Evolutionary conservation across 2,888 invertebrate species (phyloP).

Genomic region (Liposcelis brunnea): DNA sequence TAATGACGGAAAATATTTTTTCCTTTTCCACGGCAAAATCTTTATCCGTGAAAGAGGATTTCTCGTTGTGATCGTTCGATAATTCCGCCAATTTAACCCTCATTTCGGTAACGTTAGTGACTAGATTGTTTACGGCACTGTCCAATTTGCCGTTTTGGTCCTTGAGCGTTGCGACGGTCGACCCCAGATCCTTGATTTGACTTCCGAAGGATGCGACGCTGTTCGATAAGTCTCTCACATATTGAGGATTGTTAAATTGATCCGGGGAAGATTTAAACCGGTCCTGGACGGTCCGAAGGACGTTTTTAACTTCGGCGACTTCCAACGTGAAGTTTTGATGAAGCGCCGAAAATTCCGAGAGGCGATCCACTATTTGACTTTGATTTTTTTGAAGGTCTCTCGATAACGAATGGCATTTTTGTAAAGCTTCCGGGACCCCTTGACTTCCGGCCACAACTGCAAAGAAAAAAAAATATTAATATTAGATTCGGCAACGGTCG

Average conservation of each 20-base stretch:
- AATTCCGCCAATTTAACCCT: conserved; percentile 23
- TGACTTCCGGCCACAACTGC: conserved; percentile 47
- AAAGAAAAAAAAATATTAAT: conserved; percentile 15
- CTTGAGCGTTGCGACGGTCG: conserved; percentile 22
- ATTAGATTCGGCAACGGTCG: not conserved
- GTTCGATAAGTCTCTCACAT: conserved; percentile 34
- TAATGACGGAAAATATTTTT: conserved; percentile 23
- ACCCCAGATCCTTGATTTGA: conserved; percentile 32
- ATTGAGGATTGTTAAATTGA: conserved; percentile 37
- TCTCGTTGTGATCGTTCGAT: conserved; percentile 22
- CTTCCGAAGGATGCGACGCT: conserved; percentile 43
- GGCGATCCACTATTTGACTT: conserved; percentile 36
- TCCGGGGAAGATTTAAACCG: conserved; percentile 40
- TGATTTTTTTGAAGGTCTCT: conserved; percentile 50
- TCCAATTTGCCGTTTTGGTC: not conserved
- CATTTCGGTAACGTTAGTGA: conserved; percentile 10
- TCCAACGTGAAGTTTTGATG: conserved; percentile 34
- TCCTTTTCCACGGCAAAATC: conserved; percentile 23
- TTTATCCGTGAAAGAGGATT: conserved; percentile 21
- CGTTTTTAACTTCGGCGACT: conserved; percentile 29
- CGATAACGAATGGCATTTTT: conserved; percentile 51
- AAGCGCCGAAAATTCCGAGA: conserved; percentile 37
- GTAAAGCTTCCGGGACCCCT: conserved; percentile 49
- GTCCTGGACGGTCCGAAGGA: conserved; percentile 35
- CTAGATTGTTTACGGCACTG: not conserved